Conservation (phyloP, 2,113 vertebrate genomes). For the Carassius gibelio region DNA sequence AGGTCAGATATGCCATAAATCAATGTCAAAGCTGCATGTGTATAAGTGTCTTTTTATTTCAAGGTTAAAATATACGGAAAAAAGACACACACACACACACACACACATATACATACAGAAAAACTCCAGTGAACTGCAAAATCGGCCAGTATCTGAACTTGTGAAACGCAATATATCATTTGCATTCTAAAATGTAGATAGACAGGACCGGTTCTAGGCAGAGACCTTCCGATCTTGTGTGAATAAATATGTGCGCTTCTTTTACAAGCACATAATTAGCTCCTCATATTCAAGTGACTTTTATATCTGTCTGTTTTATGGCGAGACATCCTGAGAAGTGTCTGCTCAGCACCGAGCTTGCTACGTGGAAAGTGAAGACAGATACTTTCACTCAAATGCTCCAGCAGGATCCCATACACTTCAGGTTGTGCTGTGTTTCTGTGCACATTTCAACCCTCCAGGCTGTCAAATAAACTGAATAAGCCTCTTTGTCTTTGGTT, state of each 20-base stretch:
- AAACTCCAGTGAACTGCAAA: neutral
- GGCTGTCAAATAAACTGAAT: constrained; percentile 11
- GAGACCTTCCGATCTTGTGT: constrained; percentile 20
- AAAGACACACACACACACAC: neutral
- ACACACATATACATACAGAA: neutral
- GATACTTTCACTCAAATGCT: constrained; percentile 56
- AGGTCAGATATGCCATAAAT: constrained; percentile 11
- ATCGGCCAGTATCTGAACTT: neutral
- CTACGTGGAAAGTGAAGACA: constrained; percentile 68
- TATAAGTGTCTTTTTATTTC: neutral
- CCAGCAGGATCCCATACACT: constrained; percentile 66
- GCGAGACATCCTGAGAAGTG: constrained; percentile 63
- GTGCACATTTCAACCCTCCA: neutral
- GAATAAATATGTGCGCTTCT: constrained; percentile 56
- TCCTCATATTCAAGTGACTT: constrained; percentile 53
- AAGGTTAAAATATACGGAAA: no score
- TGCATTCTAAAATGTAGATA: neutral
- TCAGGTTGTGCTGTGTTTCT: constrained; percentile 36
- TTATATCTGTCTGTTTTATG: constrained; percentile 58
- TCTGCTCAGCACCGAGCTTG: constrained; percentile 64
- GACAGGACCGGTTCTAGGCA: neutral
- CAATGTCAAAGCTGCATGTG: neutral
- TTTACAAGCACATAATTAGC: constrained; percentile 67
- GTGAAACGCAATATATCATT: neutral
- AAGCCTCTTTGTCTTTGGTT: constrained; percentile 14